phyloP scores from a whole-genome alignment of 2,797 vertebrate genomes.

The Vireo griseus region DNA sequence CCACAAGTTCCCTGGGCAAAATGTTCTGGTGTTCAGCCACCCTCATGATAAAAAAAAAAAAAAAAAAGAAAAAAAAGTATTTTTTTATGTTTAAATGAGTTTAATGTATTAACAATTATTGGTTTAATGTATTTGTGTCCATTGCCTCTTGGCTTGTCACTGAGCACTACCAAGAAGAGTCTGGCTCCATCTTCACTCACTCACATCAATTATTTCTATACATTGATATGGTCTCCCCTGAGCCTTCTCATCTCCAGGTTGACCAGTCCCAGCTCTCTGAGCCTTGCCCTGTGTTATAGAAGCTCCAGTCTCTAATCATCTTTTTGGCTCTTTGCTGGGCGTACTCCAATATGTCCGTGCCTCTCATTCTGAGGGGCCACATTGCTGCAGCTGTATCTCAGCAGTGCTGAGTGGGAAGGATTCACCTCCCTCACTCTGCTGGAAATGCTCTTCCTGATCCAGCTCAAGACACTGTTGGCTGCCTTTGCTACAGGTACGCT shows the following conservation, averaged over 20 bases:
- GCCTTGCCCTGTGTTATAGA: neutral
- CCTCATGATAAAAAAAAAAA: neutral
- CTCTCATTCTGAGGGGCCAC: neutral
- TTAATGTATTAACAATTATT: neutral
- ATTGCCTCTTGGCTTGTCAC: neutral
- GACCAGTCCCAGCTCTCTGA: neutral
- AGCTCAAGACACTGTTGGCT: rapidly evolving
- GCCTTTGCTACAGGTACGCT: neutral
- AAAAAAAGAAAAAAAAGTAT: too few relatives aligned
- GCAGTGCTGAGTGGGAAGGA: neutral
- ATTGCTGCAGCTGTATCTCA: neutral
- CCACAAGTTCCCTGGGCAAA: neutral
- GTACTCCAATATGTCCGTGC: neutral
- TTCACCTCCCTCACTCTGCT: neutral
- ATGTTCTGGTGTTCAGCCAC: neutral
- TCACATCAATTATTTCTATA: neutral
- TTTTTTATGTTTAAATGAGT: neutral
- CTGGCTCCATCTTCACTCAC: neutral
- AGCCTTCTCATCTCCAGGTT: neutral
- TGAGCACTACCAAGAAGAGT: neutral
- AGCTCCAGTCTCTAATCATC: neutral
- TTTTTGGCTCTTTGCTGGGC: neutral
- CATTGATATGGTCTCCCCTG: neutral
- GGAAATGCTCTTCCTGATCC: neutral
- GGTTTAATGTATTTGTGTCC: neutral